Conservation (phyloP, 2,888 invertebrate genomes). For the Hoplodrina blanda region DNA sequence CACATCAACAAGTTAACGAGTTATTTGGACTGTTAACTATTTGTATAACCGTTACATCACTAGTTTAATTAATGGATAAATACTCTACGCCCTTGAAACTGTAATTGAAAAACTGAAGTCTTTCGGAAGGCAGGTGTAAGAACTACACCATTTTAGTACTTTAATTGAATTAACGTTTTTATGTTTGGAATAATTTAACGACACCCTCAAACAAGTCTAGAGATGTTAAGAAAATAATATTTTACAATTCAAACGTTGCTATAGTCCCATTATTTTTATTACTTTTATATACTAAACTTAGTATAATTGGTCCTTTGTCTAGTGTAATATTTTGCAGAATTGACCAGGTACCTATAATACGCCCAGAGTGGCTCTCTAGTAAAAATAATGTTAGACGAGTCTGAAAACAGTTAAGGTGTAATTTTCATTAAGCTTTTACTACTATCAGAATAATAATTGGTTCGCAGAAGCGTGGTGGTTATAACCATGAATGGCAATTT, state of each 20-base stretch:
- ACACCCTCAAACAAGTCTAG: slow-evolving; percentile 24
- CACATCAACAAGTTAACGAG: slow-evolving; percentile 53
- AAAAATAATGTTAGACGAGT: slow-evolving; percentile 5
- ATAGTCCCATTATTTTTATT: too few relatives aligned
- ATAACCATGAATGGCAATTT: slow-evolving; percentile 2
- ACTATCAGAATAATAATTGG: neutral
- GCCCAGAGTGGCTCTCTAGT: neutral
- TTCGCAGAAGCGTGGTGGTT: neutral
- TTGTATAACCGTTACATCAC: slow-evolving; percentile 37
- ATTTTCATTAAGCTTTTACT: slow-evolving; percentile 32
- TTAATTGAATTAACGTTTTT: slow-evolving; percentile 55
- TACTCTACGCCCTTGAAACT: slow-evolving; percentile 38
- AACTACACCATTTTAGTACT: neutral
- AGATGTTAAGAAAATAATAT: slow-evolving; percentile 33
- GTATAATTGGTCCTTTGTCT: neutral
- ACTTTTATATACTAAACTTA: neutral
- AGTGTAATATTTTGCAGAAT: slow-evolving; percentile 10
- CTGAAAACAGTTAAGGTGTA: slow-evolving; percentile 19
- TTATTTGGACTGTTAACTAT: slow-evolving; percentile 22
- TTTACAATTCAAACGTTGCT: slow-evolving; percentile 26
- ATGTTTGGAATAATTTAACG: slow-evolving; percentile 42
- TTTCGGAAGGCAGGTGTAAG: slow-evolving; percentile 38
- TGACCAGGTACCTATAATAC: slow-evolving; percentile 7
- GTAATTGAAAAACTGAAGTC: slow-evolving; percentile 29
- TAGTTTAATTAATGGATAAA: slow-evolving; percentile 30